Evolutionary conservation across 92 coral and sea anemone species (phyloP), one percentile per base, ranked within the genome.

Genomic region (Chrysogorgia sp.): DNA sequence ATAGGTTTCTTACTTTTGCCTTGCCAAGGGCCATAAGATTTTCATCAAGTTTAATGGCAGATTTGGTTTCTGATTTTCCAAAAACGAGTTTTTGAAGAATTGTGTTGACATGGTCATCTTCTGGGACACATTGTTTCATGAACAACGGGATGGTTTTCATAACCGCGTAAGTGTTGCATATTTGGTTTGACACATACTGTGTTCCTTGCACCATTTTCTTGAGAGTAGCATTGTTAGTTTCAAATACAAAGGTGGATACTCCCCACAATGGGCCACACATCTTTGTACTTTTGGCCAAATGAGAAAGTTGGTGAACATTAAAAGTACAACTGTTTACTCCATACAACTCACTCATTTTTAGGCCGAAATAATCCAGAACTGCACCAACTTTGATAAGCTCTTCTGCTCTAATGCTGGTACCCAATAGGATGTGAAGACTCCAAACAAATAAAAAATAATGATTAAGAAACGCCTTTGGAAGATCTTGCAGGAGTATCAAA

Each of bases 391-490:
- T 52, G 59, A 23, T 20, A 23, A 52, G 59, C 5, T 52, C 22
- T 52, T 52, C 59, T 23, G 26, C 21, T 17, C 8, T 52, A 52
- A 52, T 52, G 26, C 20, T 52, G 21, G 22, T 52, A 52, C 59
- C 59, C 21, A 52, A 23, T 23, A 52, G 59, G 26, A 52, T 23
- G 26, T 52, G 59, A 23, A 52, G 20, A 20, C 59, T 45, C 75
- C 75, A 67, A 7, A 67, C 75, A 10, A 67, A 40, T 24, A 67
- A 17, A 37, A 67, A 67, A 22, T 21, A 67, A 23, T 67, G 75
- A 24, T 67, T 37, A 14, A 67, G 75, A 23, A 52, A 52, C 7
- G 59, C 22, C 59, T 52, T 52, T 52, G 59, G 59, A 23, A 52
- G 59, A 17, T 23, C 59, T 17, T 52, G 59, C 59, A 52, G 59